A percentile compares a stretch with the other conserved stretches of the same genome.
These are phyloP conservation scores for Peromyscus eremicus DNA, from an alignment of 2,797 vertebrate genomes.

Conservation along the genomic window DNA sequence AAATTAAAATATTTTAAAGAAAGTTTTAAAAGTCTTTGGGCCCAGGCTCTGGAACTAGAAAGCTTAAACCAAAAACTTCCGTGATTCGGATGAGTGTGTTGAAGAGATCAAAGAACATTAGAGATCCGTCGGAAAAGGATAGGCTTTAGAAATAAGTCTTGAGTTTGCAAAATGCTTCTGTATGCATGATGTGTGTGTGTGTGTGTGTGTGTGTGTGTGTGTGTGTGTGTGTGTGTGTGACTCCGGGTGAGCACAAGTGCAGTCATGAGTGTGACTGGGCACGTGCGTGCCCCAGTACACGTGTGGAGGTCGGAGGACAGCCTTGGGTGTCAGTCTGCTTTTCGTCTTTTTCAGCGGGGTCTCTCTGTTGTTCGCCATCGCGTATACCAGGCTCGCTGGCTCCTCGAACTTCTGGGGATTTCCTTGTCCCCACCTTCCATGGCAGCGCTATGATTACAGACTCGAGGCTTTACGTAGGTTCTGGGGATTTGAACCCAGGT, in stretches of 20 bases:
- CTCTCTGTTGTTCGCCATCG: neutral
- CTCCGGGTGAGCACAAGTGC: neutral
- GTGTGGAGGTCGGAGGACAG: neutral
- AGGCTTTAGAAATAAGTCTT: neutral
- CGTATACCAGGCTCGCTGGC: neutral
- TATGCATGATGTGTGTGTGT: neutral
- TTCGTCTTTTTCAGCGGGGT: neutral
- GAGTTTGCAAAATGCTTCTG: constrained; percentile 52
- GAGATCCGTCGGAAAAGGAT: neutral
- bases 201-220: neutral
- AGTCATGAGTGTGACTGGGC: neutral
- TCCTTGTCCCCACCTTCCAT: neutral
- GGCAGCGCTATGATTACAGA: neutral
- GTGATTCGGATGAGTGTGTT: constrained; percentile 2
- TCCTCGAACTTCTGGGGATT: neutral
- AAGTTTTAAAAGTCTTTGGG: neutral
- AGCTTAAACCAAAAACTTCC: constrained; percentile 4
- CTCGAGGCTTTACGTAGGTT: neutral
- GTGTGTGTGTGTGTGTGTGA: neutral
- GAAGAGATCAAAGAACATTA: neutral
- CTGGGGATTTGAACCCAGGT: neutral
- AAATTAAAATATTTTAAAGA: neutral
- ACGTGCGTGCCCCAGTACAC: no score
- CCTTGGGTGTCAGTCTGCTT: no score
- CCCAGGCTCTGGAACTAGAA: constrained; percentile 13